Evolutionary conservation across 2,113 vertebrate genomes (phyloP), one percentile per base, ranked within the genome.

Genomic region (Thalassoma bifasciatum): DNA sequence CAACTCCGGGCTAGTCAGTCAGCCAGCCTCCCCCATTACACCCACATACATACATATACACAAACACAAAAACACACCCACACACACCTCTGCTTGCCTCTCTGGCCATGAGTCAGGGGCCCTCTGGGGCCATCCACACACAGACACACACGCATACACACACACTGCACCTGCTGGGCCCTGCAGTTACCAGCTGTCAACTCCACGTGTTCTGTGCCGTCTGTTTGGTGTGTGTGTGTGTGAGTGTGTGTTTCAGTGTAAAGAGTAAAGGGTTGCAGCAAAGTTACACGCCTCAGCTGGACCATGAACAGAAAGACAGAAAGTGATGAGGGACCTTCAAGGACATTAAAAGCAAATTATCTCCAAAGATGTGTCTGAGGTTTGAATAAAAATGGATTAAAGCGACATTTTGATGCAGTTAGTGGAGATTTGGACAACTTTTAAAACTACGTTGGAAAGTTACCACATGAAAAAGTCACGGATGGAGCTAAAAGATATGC

Each of bases 101-200:
- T 83, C 81, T 90, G 89, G 83, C 79, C 84, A 81, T 92, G 90
- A 92, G 90, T 93, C 91, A 91, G 91, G 86, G 88, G 80, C 87
- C 91, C 87, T 90, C 84, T 87, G 92, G 90, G 93, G 89, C 88
- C 90, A 79, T 74, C 61, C 77, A 78, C 85, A 76, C 78, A 72
- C 85, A 76, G 75, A 72, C 65, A 78, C 85, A 76, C 78, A 72
- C 68, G 75, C 69, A 75, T 59, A 83, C 75, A 86, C 74, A 80
- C 78, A 81, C 84, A 57, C 73, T 69, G 82, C 87, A 91, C 88
- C 93, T 94, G 93, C 92, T 87, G 88, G 82, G 92, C 88, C 93
- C 91, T 79, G 91, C 84, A 86, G 92, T 91, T 80, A 88, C 90
- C 90, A 93, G 93, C 93, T 94, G 93, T 94, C 94, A 94, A 86